Base-by-base conservation (phyloP, 2,888 invertebrate genomes). In the Vanessa cardui region DNA sequence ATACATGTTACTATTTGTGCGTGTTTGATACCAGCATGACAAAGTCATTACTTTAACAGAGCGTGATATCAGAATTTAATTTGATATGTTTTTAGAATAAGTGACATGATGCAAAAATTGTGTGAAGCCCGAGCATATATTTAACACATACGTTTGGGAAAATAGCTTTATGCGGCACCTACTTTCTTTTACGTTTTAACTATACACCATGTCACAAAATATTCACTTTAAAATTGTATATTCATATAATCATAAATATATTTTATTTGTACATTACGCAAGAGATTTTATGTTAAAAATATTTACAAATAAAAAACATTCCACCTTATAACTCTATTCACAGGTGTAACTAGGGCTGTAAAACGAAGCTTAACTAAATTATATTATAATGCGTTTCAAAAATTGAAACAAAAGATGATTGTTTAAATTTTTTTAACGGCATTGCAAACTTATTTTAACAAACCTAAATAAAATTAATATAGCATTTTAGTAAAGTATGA, bases 121-220 rank as follows among this genome's bases (percentile, higher is more conserved):
- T 89, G 86, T 89, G 86, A 90, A 90, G 87, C 84, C 87, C 68
- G 73, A 82, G 80, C 79, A 77, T 73, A 76, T 80, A 77, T 77
- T 72, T 79, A 83, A 84, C 83, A 83, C 80, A 68, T 75, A 81
- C 80, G 78, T 88, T 85, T 79, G 80, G 26, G 83, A 87, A 88
- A 86, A 90, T 87, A 87, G 81, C 81, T 80, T 79, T 78, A 78
- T 76, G 80, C 79, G 72, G 81, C 80, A 76, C 81, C 81, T 82
- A 84, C 80, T 74, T 78, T 79, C 80, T 74, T 80, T 79, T 82
- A 81, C 80, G 79, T 81, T 80, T 79, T 82, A 81, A 80, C 79
- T 81, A 79, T 84, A 90, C 90, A 90, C 83, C 90, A 89, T 89
- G 90, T 90, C 92, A 90, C 90, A 90, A 92, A 92, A 89, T 90